Conservation (phyloP, 2,113 vertebrate species). For the Neodon shergylaensis region DNA sequence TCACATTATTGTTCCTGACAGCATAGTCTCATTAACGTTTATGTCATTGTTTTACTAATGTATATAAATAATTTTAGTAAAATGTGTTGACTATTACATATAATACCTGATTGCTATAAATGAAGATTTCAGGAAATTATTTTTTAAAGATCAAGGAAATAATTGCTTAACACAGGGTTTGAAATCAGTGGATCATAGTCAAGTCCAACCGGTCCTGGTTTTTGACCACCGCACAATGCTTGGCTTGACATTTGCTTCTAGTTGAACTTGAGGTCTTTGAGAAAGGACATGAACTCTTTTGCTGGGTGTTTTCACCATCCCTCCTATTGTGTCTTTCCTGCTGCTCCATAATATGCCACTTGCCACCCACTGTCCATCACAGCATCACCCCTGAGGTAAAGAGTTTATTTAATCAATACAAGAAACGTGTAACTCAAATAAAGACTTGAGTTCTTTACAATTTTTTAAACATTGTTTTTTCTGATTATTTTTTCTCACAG, state of each 20-base stretch:
- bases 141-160: background rate
- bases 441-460: constrained; percentile 15
- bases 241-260: background rate
- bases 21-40: background rate
- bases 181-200: background rate
- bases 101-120: constrained; percentile 29
- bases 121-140: constrained; percentile 7
- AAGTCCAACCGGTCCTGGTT: background rate
- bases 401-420: background rate
- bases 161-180: background rate
- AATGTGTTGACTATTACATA: background rate
- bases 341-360: background rate
- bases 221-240: background rate
- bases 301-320: background rate
- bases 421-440: constrained; percentile 10
- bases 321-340: background rate
- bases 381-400: background rate
- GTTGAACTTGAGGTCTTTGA: background rate
- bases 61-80: background rate
- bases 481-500: constrained; percentile 71
- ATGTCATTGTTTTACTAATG: background rate
- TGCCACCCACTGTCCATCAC: background rate
- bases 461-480: constrained; percentile 11
- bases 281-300: background rate
- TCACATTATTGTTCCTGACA: background rate